phyloP scores from a whole-genome alignment of 2,113 vertebrate species.

The Paramormyrops kingsleyae region DNA sequence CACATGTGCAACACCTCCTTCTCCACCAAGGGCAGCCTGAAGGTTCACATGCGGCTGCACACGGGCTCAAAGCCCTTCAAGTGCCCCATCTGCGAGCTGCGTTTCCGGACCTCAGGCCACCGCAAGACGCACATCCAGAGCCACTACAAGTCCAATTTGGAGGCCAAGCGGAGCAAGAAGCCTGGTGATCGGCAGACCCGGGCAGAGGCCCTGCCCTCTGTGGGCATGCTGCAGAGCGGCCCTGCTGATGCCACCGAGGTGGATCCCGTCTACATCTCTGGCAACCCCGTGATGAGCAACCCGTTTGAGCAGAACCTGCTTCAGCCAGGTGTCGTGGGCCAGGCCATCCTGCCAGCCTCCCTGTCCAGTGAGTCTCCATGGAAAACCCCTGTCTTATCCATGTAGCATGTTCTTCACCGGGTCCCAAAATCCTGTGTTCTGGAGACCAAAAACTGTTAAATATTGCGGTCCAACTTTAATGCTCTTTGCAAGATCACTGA shows the following conservation, averaged over 20 bases:
- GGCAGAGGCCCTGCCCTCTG: constrained; percentile 66
- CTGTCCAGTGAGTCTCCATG: constrained; percentile 76
- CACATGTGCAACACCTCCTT: constrained; percentile 97
- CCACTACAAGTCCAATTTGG: constrained; percentile 71
- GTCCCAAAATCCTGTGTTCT: not conserved
- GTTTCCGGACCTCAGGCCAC: constrained; percentile 93
- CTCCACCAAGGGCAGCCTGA: constrained; percentile 97
- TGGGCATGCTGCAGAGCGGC: constrained; percentile 64
- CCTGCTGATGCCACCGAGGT: not conserved
- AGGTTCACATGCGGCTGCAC: constrained; percentile 97
- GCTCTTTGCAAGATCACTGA: not conserved
- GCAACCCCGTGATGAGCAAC: constrained; percentile 75
- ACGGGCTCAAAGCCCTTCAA: constrained; percentile 98
- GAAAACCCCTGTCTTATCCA: not conserved
- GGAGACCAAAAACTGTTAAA: not conserved
- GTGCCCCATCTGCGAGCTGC: constrained; percentile 89
- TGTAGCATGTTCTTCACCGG: not conserved
- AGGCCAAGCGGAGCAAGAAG: constrained; percentile 71
- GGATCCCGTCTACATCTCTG: constrained; percentile 83
- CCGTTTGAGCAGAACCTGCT: constrained; percentile 85
- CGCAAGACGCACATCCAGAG: constrained; percentile 97
- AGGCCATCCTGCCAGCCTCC: constrained; percentile 85
- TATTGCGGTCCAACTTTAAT: not conserved
- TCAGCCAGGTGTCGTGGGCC: constrained; percentile 81
- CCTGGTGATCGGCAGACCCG: constrained; percentile 49